Evolutionary conservation across 2,888 invertebrate species (phyloP).

Genomic region (Gibbula magus): DNA sequence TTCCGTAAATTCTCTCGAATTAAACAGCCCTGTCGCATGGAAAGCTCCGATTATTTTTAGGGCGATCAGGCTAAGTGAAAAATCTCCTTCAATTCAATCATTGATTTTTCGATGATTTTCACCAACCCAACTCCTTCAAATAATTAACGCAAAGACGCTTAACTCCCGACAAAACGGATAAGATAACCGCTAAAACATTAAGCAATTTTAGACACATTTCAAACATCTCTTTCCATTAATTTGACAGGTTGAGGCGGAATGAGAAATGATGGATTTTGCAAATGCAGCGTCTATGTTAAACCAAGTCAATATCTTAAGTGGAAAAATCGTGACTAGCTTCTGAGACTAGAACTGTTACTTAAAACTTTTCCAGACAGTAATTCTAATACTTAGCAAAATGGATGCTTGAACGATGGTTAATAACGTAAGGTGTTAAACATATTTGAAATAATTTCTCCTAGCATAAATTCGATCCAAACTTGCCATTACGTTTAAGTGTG

Average conservation of each 20-base stretch:
- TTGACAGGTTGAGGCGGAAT: constrained; percentile 20
- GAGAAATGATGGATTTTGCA: constrained; percentile 11
- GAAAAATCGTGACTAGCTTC: background rate
- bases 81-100: constrained; percentile 18
- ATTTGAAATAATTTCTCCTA: no score
- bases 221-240: constrained; percentile 14
- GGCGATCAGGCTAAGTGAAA: constrained; percentile 17
- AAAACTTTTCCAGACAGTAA: background rate
- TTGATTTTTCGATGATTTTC: constrained; percentile 20
- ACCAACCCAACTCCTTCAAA: constrained; percentile 5
- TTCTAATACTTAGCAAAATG: background rate
- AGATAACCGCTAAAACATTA: constrained; percentile 13
- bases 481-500: no score
- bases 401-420: background rate
- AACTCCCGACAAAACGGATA: constrained; percentile 18
- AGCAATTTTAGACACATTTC: constrained; percentile 15
- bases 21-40: background rate
- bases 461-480: no score
- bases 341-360: background rate
- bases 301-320: constrained; percentile 15
- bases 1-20: background rate
- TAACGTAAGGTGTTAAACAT: background rate
- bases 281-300: constrained; percentile 2
- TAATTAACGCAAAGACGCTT: constrained; percentile 16
- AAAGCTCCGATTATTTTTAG: background rate